These are phyloP conservation scores for Borostomias antarcticus DNA, from an alignment of 2,797 vertebrate genomes.

Conservation along the genomic window DNA sequence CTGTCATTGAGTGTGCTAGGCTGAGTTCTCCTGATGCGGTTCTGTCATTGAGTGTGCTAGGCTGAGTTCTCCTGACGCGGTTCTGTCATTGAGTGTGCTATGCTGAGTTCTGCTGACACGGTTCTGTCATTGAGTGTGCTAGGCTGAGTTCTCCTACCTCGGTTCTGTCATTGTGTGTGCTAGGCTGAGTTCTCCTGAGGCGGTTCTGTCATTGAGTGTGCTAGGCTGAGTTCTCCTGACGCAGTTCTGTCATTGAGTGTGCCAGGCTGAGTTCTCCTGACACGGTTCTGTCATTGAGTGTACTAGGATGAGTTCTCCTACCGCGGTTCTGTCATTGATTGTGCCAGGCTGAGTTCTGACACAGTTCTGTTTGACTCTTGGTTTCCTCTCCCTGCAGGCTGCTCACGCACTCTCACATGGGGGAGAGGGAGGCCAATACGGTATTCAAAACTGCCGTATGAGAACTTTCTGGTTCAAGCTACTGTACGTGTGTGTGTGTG, in stretches of 20 bases:
- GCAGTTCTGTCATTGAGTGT: conserved; percentile 25
- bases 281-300: conserved; percentile 52
- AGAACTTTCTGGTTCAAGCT: conserved; percentile 22
- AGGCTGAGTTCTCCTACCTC: not conserved
- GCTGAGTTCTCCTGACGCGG: not conserved
- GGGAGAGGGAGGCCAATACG: too few species aligned
- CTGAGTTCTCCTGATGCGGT: conserved; percentile 43
- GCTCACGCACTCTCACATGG: too few species aligned
- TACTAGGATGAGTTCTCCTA: conserved; percentile 35
- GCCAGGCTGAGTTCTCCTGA: not conserved
- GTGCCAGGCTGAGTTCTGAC: not conserved
- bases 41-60: not conserved
- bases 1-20: conserved; percentile 55
- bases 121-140: conserved; percentile 6
- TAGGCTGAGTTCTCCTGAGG: too few species aligned
- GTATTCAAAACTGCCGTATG: conserved; percentile 32
- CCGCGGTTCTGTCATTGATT: conserved; percentile 28
- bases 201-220: conserved; percentile 64
- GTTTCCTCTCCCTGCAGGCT: not conserved
- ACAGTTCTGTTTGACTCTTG: not conserved
- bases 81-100: conserved; percentile 54
- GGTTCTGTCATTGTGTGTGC: too few species aligned
- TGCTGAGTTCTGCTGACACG: conserved; percentile 42
- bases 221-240: conserved; percentile 34
- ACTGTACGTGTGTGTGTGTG: not conserved